Evolutionary conservation across 2,888 invertebrate genomes (phyloP).

Genomic region (Chamaedrilus cognettii): DNA sequence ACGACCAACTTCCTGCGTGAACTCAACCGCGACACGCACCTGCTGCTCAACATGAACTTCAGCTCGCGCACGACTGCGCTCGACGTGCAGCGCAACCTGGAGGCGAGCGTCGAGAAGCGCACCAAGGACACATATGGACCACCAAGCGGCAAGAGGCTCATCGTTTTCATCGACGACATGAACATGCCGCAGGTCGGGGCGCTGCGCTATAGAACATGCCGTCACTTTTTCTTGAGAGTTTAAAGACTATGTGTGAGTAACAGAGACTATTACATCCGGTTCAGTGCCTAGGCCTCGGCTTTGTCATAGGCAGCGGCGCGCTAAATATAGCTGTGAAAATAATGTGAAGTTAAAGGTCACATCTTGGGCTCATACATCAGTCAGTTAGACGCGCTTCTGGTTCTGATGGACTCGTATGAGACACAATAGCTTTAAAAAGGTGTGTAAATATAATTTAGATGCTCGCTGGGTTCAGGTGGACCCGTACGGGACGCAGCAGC

Average conservation of each 20-base stretch:
- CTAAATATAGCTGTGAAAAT: too few species aligned
- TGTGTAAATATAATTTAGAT: background rate
- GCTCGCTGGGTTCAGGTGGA: conserved; percentile 68
- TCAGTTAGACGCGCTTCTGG: background rate
- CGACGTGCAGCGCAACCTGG: conserved; percentile 85
- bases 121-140: conserved; percentile 90
- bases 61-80: conserved; percentile 88
- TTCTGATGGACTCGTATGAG: background rate
- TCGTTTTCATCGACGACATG: conserved; percentile 92
- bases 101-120: conserved; percentile 84
- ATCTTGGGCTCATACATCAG: background rate
- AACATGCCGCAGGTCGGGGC: conserved; percentile 80
- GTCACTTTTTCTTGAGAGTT: background rate
- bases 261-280: too few species aligned
- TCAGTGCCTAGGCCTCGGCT: too few species aligned
- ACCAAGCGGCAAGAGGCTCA: conserved; percentile 83
- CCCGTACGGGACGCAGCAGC: conserved; percentile 90
- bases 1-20: conserved; percentile 78
- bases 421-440: background rate
- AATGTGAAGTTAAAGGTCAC: too few species aligned
- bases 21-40: conserved; percentile 67
- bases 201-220: too few species aligned
- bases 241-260: too few species aligned
- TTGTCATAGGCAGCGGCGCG: too few species aligned
- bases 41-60: conserved; percentile 83